Conservation (phyloP, 2,113 vertebrate species). For the Anas platyrhynchos region DNA sequence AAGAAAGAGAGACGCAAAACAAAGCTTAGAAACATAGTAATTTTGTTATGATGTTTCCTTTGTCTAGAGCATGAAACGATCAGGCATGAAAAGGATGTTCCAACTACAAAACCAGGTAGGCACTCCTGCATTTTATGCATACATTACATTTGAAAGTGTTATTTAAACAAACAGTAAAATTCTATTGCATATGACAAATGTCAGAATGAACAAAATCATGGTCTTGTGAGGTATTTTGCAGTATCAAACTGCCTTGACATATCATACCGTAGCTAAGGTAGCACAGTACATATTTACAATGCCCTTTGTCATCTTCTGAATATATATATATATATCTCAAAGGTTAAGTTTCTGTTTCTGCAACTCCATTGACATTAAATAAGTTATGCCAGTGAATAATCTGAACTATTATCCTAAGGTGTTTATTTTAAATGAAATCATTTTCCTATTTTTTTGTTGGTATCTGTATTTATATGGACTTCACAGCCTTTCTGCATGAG, state of each 20-base stretch:
- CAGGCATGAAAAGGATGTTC: conserved; percentile 52
- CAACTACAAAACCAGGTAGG: conserved; percentile 67
- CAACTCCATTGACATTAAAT: neutral
- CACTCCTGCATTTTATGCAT: neutral
- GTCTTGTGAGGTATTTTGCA: neutral
- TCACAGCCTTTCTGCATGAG: neutral
- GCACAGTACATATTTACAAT: neutral
- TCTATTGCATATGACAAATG: neutral
- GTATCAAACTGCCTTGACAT: neutral
- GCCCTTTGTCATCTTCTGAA: neutral
- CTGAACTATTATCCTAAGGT: neutral
- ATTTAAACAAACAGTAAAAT: neutral
- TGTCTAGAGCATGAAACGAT: conserved; percentile 64
- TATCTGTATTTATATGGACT: neutral
- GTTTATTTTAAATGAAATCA: neutral
- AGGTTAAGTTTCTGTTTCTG: neutral
- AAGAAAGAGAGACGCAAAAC: neutral
- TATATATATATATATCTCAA: neutral
- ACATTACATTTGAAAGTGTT: neutral
- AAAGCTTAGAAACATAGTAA: neutral
- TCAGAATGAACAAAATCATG: neutral
- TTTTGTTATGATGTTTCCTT: neutral
- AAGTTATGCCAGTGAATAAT: neutral
- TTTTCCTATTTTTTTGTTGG: neutral
- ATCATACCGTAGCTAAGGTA: neutral